Conservation (phyloP, 1,140 invertebrate species). For the Zaprionus davidi region DNA sequence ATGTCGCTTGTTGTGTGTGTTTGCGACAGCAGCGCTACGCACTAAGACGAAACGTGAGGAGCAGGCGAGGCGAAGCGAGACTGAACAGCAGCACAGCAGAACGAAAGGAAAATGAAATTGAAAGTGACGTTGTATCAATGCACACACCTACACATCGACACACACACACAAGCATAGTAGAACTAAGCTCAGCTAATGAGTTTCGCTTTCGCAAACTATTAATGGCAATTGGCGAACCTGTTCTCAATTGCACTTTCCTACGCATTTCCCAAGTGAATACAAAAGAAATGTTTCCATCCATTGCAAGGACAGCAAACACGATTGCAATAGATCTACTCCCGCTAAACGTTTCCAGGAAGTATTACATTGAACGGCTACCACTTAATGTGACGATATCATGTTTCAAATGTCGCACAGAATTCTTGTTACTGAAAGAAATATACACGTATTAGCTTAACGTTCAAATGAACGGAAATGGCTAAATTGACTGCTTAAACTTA, state of each 20-base stretch:
- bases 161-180: neutral
- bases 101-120: neutral
- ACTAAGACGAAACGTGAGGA: too few relatives aligned
- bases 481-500: too few relatives aligned
- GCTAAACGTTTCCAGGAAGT: neutral
- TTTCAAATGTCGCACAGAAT: too few relatives aligned
- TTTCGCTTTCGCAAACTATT: slow-evolving; percentile 18
- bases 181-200: slow-evolving; percentile 11
- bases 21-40: neutral
- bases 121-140: neutral
- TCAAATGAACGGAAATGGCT: too few relatives aligned
- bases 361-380: neutral
- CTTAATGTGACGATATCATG: too few relatives aligned
- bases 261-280: neutral
- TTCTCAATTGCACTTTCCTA: neutral
- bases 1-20: slow-evolving; percentile 27
- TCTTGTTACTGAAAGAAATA: too few relatives aligned
- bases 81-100: neutral
- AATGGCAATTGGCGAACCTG: slow-evolving; percentile 1
- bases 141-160: neutral
- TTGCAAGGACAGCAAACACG: neutral
- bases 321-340: neutral
- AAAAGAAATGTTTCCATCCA: neutral
- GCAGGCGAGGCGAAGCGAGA: neutral
- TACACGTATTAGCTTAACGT: too few relatives aligned